Evolutionary conservation across 2,888 invertebrate species (phyloP).

Genomic region (Rosalia funebris): DNA sequence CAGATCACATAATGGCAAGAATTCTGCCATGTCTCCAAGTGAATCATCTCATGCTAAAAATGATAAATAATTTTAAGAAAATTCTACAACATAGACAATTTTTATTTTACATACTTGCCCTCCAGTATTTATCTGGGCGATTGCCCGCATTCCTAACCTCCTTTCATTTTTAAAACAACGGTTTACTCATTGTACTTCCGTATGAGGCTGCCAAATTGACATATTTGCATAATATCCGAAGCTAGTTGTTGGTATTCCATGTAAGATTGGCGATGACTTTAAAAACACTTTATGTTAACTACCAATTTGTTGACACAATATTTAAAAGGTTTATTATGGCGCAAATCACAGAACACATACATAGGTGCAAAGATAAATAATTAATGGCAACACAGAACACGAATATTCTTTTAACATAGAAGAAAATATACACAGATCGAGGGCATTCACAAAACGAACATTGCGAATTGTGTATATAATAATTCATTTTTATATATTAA

Average conservation of each 20-base stretch:
- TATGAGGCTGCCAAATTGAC: not conserved
- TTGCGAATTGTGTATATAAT: too few relatives aligned
- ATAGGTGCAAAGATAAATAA: too few relatives aligned
- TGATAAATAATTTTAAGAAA: constrained; percentile 23
- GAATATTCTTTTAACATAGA: too few relatives aligned
- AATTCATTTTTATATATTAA: too few relatives aligned
- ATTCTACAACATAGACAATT: constrained; percentile 28
- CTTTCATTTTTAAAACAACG: constrained; percentile 55
- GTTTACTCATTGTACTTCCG: constrained; percentile 3
- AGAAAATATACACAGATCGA: too few relatives aligned
- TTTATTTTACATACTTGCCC: constrained; percentile 55
- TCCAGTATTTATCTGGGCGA: constrained; percentile 59
- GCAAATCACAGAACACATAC: constrained; percentile 29
- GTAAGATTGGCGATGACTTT: constrained; percentile 7
- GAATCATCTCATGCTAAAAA: constrained; percentile 60
- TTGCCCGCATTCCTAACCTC: constrained; percentile 64
- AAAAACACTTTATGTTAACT: not conserved
- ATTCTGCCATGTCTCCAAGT: constrained; percentile 74
- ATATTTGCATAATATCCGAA: constrained; percentile 11
- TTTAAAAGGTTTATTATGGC: constrained; percentile 31
- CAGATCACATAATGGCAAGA: constrained; percentile 90
- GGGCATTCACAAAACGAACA: too few relatives aligned
- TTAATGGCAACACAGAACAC: too few relatives aligned
- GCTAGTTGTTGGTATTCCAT: constrained; percentile 8
- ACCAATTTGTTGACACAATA: constrained; percentile 30